Conservation (phyloP, 1,140 invertebrate genomes). For the Zeugodacus cucurbitae region DNA sequence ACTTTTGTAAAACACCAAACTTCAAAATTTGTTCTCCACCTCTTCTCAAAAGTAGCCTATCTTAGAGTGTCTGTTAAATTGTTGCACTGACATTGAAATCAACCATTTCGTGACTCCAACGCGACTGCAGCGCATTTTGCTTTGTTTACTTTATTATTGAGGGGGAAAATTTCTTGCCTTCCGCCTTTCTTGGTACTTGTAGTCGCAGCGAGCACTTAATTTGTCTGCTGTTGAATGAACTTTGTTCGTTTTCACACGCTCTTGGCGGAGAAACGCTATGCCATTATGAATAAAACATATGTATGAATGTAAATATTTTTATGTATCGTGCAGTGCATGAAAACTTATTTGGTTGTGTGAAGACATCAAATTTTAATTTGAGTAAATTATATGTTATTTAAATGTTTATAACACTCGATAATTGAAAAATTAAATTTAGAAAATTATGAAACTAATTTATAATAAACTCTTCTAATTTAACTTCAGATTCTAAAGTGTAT, state of each 20-base stretch:
- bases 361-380: too few relatives aligned
- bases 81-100: neutral
- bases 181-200: neutral
- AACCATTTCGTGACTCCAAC: neutral
- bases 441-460: too few relatives aligned
- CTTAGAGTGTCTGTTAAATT: neutral
- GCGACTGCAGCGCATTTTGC: neutral
- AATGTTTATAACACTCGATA: too few relatives aligned
- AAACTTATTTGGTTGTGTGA: neutral
- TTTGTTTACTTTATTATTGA: neutral
- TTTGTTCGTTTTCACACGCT: neutral
- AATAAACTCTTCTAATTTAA: too few relatives aligned
- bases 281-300: neutral
- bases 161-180: too few relatives aligned
- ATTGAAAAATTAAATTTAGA: too few relatives aligned
- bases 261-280: neutral
- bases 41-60: too few relatives aligned
- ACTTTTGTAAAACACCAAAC: too few relatives aligned
- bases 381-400: too few relatives aligned
- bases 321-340: too few relatives aligned
- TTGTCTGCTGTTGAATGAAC: neutral
- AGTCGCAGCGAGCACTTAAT: neutral
- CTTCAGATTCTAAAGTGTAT: too few relatives aligned
- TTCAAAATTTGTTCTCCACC: too few relatives aligned
- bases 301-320: neutral